Conservation (phyloP, 2,888 invertebrate genomes). For the Escarpia spicata region DNA sequence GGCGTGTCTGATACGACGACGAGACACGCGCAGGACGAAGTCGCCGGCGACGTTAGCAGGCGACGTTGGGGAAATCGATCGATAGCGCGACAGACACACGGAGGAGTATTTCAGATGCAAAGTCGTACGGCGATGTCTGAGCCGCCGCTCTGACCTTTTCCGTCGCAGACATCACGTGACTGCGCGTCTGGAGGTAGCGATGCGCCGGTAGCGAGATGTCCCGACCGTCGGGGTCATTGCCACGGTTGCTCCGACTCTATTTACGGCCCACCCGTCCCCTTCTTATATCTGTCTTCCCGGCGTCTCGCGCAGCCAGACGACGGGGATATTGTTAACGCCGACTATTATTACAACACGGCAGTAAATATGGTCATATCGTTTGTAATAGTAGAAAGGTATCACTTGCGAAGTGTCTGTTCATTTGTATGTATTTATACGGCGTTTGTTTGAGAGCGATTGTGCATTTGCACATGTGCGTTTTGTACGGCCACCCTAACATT, state of each 20-base stretch:
- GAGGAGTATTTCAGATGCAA: not conserved
- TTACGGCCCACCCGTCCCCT: not conserved
- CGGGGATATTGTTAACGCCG: too few relatives aligned
- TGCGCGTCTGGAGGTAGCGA: not conserved
- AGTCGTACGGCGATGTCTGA: not conserved
- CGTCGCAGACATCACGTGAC: slow-evolving; percentile 2
- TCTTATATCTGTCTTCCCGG: not conserved
- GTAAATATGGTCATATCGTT: too few relatives aligned
- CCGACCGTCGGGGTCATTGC: not conserved
- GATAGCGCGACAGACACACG: not conserved
- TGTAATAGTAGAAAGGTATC: too few relatives aligned
- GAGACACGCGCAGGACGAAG: not conserved
- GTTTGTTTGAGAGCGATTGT: not conserved
- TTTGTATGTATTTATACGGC: not conserved
- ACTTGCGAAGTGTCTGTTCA: too few relatives aligned
- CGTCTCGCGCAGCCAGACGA: not conserved
- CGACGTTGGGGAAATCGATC: not conserved
- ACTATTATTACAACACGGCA: too few relatives aligned
- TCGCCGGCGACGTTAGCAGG: not conserved
- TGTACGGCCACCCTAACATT: not conserved
- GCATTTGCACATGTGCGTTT: not conserved
- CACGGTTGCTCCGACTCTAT: not conserved
- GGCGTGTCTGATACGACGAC: not conserved
- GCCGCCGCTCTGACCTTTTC: not conserved
- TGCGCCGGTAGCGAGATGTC: not conserved